Evolutionary conservation across 2,797 vertebrate species (phyloP).

Genomic region (Gallinago nigripennis): DNA sequence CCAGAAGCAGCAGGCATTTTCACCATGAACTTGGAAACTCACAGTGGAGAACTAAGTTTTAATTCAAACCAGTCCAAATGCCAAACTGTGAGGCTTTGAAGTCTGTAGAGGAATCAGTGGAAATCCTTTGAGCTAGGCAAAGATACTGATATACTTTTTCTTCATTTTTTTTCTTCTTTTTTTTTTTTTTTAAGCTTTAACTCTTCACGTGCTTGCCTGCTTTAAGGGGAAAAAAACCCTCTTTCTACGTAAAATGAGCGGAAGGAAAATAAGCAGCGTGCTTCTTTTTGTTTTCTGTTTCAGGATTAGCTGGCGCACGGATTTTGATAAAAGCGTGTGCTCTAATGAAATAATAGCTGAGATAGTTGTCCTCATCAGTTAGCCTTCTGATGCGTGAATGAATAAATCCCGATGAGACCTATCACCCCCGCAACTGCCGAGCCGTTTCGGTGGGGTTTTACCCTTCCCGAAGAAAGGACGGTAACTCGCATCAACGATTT

Average conservation of each 20-base stretch:
- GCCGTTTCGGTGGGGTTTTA: neutral
- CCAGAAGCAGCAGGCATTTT: constrained; percentile 87
- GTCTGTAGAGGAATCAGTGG: constrained; percentile 82
- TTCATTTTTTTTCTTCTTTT: neutral
- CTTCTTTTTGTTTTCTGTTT: neutral
- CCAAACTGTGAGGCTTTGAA: constrained; percentile 92
- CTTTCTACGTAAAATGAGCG: neutral
- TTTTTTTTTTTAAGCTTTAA: constrained; percentile 71
- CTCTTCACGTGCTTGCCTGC: constrained; percentile 53
- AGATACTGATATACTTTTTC: constrained; percentile 56
- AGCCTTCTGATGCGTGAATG: neutral
- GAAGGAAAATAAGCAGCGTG: neutral
- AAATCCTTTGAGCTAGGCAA: constrained; percentile 81
- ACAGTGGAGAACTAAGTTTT: constrained; percentile 85
- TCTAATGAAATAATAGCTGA: neutral
- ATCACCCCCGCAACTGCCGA: neutral
- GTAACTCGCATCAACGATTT: neutral
- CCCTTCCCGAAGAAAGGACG: fast-evolving
- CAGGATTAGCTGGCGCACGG: too few species aligned
- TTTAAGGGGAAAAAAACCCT: neutral
- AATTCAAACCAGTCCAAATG: constrained; percentile 91
- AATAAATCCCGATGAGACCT: neutral
- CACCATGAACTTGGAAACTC: constrained; percentile 86
- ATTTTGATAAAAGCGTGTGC: neutral
- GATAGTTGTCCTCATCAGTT: neutral